These are phyloP conservation scores for Tyria jacobaeae DNA, from an alignment of 2,888 invertebrate genomes.

Conservation along the genomic window DNA sequence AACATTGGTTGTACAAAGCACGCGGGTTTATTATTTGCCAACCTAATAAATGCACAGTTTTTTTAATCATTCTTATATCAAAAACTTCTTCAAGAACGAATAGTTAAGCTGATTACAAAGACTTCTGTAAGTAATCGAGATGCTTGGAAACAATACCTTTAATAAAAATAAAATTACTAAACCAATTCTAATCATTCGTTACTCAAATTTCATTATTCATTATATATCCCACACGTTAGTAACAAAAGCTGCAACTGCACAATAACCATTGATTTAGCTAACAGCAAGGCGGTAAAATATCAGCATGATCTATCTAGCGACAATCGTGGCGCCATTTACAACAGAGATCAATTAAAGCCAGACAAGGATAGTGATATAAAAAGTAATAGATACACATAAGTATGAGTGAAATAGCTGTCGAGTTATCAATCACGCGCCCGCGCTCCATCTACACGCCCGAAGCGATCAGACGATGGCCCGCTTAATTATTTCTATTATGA, in stretches of 20 bases:
- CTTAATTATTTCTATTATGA: constrained; percentile 86
- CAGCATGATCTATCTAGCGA: constrained; percentile 78
- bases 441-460: constrained; percentile 77
- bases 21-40: no score
- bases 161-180: background rate
- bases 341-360: constrained; percentile 80
- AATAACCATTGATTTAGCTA: constrained; percentile 73
- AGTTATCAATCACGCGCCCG: constrained; percentile 84
- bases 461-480: constrained; percentile 78
- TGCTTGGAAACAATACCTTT: background rate
- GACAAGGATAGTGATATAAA: constrained; percentile 58
- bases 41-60: no score
- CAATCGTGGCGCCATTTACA: constrained; percentile 81
- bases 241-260: constrained; percentile 35
- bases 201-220: constrained; percentile 3
- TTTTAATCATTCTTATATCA: no score
- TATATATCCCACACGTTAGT: constrained; percentile 23
- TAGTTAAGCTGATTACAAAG: background rate
- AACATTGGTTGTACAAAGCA: no score
- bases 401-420: constrained; percentile 59
- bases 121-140: background rate
- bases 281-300: constrained; percentile 70
- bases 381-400: no score
- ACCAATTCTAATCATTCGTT: background rate
- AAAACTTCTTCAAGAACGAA: background rate